Evolutionary conservation across 2,113 vertebrate genomes (phyloP).

Genomic region (Coptodon bakossiorum): DNA sequence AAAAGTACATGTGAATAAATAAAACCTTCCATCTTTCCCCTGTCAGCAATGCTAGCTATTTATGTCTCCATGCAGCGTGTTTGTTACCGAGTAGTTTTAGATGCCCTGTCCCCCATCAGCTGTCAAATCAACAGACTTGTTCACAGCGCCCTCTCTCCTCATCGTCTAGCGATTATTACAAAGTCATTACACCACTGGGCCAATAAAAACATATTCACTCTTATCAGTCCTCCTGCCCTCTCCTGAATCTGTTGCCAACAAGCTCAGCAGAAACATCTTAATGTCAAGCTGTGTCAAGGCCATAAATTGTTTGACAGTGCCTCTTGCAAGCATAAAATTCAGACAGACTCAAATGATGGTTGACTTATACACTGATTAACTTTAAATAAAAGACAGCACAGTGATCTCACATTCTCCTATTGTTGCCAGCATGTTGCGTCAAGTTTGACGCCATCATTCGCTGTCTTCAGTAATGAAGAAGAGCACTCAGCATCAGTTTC

Average conservation of each 20-base stretch:
- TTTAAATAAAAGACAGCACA: neutral
- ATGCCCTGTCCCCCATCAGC: neutral
- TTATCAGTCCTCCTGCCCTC: conserved; percentile 1
- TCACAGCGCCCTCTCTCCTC: neutral
- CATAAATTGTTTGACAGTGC: neutral
- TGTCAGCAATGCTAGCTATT: conserved; percentile 39
- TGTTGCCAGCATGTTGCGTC: neutral
- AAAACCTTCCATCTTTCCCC: neutral
- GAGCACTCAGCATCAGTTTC: neutral
- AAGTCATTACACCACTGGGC: conserved; percentile 18
- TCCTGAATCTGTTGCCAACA: conserved; percentile 13
- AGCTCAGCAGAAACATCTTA: conserved; percentile 7
- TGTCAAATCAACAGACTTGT: conserved; percentile 21
- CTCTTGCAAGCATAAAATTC: neutral
- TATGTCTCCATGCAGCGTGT: neutral
- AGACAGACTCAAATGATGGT: neutral
- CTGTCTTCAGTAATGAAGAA: neutral
- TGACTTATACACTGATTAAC: neutral
- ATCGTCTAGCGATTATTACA: conserved; percentile 17
- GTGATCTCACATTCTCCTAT: neutral
- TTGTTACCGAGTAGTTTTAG: conserved; percentile 35
- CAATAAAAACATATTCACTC: neutral
- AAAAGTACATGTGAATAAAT: neutral
- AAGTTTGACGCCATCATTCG: neutral
- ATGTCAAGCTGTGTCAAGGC: conserved; percentile 6